These are phyloP conservation scores for Cancer borealis DNA, from an alignment of 2,888 invertebrate species.

Conservation along the genomic window DNA sequence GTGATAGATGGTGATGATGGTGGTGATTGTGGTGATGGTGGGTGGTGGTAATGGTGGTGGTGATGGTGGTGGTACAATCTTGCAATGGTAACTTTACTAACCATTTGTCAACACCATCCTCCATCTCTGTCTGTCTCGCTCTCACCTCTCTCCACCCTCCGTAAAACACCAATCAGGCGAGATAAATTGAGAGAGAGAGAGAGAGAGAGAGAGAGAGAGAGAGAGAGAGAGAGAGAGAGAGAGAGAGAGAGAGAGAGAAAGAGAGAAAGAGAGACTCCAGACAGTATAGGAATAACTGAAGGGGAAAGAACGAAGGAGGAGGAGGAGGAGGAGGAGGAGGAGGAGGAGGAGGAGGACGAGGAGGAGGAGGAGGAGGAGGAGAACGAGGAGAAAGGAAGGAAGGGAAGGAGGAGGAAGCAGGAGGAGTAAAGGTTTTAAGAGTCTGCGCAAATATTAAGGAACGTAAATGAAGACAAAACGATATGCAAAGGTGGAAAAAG, in stretches of 20 bases:
- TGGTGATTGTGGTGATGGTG: not conserved
- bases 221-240: not conserved
- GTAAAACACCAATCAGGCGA: not conserved
- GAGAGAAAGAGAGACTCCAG: not conserved
- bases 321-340: not conserved
- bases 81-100: not conserved
- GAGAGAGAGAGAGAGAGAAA: not conserved
- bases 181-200: not conserved
- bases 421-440: not conserved
- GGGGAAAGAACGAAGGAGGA: not conserved
- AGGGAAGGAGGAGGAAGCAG: not conserved
- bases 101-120: constrained; percentile 7
- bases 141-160: not conserved
- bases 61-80: not conserved
- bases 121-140: constrained; percentile 7
- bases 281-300: not conserved
- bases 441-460: not conserved
- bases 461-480: not conserved
- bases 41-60: not conserved
- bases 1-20: not conserved
- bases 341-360: not conserved
- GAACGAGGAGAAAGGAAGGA: not conserved
- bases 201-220: not conserved
- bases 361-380: not conserved
- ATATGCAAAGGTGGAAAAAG: not conserved